phyloP scores from a whole-genome alignment of 2,888 invertebrate genomes.

The Latheticus oryzae region DNA sequence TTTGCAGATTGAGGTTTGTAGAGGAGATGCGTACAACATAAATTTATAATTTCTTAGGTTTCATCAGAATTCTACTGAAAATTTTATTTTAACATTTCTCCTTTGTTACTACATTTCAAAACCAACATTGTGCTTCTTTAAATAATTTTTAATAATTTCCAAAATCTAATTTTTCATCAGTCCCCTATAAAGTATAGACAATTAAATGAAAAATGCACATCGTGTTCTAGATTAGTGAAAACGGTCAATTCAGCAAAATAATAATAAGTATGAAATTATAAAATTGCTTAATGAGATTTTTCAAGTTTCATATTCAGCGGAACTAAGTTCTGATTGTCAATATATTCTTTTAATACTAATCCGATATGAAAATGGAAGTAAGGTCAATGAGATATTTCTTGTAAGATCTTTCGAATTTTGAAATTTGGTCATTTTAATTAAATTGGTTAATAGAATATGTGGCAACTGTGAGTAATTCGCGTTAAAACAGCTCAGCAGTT shows the following conservation, averaged over 20 bases:
- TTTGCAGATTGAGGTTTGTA: slow-evolving; percentile 1
- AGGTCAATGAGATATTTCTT: slow-evolving; percentile 13
- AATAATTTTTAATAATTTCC: too few species aligned
- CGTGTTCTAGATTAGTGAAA: slow-evolving; percentile 35
- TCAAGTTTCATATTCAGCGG: slow-evolving; percentile 40
- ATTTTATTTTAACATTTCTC: too few species aligned
- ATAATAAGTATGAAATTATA: slow-evolving; percentile 38
- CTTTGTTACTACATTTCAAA: too few species aligned
- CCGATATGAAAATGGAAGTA: slow-evolving; percentile 9
- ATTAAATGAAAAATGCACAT: slow-evolving; percentile 30
- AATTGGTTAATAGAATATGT: slow-evolving; percentile 18
- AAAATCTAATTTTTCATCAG: too few species aligned
- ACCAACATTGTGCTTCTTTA: too few species aligned
- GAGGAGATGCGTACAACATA: too few species aligned
- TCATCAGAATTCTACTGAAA: too few species aligned
- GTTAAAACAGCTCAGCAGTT: too few species aligned
- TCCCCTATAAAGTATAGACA: slow-evolving; percentile 9
- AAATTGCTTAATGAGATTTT: slow-evolving; percentile 44
- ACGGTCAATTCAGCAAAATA: slow-evolving; percentile 35
- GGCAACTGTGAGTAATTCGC: slow-evolving; percentile 22
- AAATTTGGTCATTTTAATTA: slow-evolving; percentile 20
- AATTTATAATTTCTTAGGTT: too few species aligned
- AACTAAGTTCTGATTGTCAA: slow-evolving; percentile 34
- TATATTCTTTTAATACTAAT: slow-evolving; percentile 28
- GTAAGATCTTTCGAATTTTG: too few species aligned